These are phyloP conservation scores for Lophotis ruficrista DNA, from an alignment of 2,113 vertebrate genomes.

Conservation along the genomic window DNA sequence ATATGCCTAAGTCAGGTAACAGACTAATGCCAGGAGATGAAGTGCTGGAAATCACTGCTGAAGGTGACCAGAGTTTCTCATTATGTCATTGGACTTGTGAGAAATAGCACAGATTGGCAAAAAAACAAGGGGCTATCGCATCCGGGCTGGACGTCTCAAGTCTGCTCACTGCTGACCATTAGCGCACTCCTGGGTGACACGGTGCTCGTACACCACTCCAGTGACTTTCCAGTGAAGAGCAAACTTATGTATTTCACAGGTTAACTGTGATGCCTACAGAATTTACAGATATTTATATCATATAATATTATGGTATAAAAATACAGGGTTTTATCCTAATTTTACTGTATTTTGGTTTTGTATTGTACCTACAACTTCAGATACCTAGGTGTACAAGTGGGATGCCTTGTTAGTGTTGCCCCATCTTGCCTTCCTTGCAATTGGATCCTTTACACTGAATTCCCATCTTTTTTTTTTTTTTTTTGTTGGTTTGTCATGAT, in stretches of 20 bases:
- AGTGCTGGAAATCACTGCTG: constrained; percentile 69
- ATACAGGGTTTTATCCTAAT: constrained; percentile 49
- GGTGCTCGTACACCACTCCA: neutral
- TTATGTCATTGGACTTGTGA: constrained; percentile 13
- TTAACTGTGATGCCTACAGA: constrained; percentile 53
- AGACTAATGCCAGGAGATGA: constrained; percentile 63
- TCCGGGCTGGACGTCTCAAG: neutral
- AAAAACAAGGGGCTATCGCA: constrained; percentile 29
- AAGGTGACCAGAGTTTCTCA: constrained; percentile 57
- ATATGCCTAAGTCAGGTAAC: constrained; percentile 39
- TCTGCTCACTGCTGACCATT: neutral
- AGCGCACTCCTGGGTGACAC: neutral
- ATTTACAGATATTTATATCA: constrained; percentile 59
- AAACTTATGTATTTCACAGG: neutral
- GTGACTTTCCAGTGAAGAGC: constrained; percentile 46
- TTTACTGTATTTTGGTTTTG: constrained; percentile 63
- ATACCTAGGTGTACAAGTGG: constrained; percentile 59
- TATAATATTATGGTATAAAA: constrained; percentile 51
- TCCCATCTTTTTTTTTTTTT: constrained; percentile 29
- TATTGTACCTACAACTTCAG: constrained; percentile 42
- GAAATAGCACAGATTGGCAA: constrained; percentile 65
- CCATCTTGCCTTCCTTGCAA: constrained; percentile 62
- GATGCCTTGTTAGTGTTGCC: constrained; percentile 66
- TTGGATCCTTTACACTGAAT: constrained; percentile 71
- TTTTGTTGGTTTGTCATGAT: constrained; percentile 55